Evolutionary conservation across 2,888 invertebrate genomes (phyloP).

Genomic region (Drosophila peninsularis): DNA sequence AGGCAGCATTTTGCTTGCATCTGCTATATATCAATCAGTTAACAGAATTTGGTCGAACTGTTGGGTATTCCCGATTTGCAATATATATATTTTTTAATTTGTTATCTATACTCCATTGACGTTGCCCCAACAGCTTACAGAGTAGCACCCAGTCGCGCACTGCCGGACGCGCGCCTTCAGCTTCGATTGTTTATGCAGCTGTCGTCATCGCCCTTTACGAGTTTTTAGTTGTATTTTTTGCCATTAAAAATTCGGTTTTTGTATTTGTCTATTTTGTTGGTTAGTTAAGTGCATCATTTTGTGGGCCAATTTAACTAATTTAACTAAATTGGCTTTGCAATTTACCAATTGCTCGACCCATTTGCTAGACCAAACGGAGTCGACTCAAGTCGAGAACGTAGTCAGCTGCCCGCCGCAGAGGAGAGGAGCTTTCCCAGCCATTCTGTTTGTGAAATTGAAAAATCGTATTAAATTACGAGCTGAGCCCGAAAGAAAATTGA

Average conservation of each 20-base stretch:
- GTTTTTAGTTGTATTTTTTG: constrained; percentile 2
- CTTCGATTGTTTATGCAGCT: constrained; percentile 37
- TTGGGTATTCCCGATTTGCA: too few species aligned
- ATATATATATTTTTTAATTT: too few species aligned
- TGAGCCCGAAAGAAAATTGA: constrained; percentile 56
- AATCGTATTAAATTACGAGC: constrained; percentile 79
- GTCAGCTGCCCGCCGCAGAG: constrained; percentile 17
- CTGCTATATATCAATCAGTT: too few species aligned
- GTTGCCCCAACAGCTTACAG: not conserved
- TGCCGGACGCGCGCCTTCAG: not conserved
- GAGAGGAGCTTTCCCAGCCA: constrained; percentile 40
- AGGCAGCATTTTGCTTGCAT: too few species aligned
- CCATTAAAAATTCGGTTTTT: not conserved
- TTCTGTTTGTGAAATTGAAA: constrained; percentile 70
- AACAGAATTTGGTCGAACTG: too few species aligned
- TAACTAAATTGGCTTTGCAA: constrained; percentile 61
- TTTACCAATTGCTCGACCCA: constrained; percentile 56
- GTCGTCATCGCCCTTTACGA: not conserved
- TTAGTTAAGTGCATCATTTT: constrained; percentile 17
- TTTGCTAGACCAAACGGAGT: constrained; percentile 8
- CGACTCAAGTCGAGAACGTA: not conserved
- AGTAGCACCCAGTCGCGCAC: not conserved
- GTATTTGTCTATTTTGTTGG: constrained; percentile 4
- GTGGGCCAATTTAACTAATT: constrained; percentile 59
- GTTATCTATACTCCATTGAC: too few species aligned